Percentiles rank a stretch among this genome's conserved stretches.
Evolutionary conservation across 2,888 invertebrate species (phyloP).

Genomic region (Agrenia bidenticulata): DNA sequence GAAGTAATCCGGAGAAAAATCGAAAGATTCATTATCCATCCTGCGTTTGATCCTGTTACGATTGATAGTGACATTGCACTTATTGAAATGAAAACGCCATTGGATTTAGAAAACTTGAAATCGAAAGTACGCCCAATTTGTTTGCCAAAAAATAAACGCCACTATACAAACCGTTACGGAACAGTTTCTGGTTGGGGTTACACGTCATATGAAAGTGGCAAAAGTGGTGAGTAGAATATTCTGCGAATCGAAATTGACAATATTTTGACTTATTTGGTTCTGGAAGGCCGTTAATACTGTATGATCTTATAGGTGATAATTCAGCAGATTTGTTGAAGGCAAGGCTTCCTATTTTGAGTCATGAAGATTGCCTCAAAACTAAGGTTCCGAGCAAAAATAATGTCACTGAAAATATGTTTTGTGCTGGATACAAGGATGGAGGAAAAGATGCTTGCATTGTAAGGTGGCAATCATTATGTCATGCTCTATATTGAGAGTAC

Average conservation of each 20-base stretch:
- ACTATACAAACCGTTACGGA: not conserved
- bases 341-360: slow-evolving; percentile 35
- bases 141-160: not conserved
- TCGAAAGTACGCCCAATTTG: slow-evolving; percentile 12
- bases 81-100: slow-evolving; percentile 18
- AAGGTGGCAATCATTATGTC: no score
- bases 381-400: slow-evolving; percentile 36
- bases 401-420: slow-evolving; percentile 42
- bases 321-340: slow-evolving; percentile 34
- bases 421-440: slow-evolving; percentile 43
- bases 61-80: slow-evolving; percentile 36
- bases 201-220: not conserved
- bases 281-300: not conserved
- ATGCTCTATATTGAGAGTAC: no score
- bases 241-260: not conserved
- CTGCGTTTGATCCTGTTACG: slow-evolving; percentile 20
- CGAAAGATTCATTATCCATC: slow-evolving; percentile 31
- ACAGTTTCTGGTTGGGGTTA: slow-evolving; percentile 22
- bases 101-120: slow-evolving; percentile 15
- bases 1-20: slow-evolving; percentile 27
- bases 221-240: not conserved
- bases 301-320: slow-evolving; percentile 18
- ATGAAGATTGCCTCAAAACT: slow-evolving; percentile 27
- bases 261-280: not conserved
- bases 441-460: slow-evolving; percentile 46